These are phyloP conservation scores for Lynx canadensis DNA, from an alignment of 2,113 vertebrate genomes.

Conservation along the genomic window DNA sequence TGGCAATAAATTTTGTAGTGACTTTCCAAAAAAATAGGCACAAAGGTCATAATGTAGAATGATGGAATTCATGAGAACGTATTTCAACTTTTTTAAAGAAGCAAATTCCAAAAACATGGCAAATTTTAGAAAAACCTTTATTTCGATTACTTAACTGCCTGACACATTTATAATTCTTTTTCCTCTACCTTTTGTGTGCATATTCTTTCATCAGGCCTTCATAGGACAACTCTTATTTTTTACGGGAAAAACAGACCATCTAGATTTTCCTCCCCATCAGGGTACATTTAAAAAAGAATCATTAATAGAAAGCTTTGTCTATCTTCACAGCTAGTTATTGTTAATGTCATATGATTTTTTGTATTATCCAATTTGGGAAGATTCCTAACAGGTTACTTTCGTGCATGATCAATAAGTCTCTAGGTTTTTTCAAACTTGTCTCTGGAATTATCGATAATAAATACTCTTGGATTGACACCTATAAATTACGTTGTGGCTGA, in stretches of 20 bases:
- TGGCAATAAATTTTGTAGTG: background rate
- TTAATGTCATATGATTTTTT: background rate
- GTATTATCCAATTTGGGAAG: background rate
- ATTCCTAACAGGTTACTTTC: background rate
- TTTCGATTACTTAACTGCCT: background rate
- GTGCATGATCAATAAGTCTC: background rate
- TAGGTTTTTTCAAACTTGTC: background rate
- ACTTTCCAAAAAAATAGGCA: background rate
- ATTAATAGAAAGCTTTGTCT: background rate
- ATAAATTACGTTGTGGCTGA: background rate
- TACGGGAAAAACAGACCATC: background rate
- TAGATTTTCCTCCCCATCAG: background rate
- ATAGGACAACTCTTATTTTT: background rate
- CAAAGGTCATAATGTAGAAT: background rate
- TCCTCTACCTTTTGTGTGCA: background rate
- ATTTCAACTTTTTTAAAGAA: background rate
- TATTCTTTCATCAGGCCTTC: background rate
- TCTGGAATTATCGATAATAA: background rate
- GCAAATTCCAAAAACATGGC: background rate
- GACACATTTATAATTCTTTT: background rate
- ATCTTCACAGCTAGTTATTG: background rate
- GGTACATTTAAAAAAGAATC: background rate
- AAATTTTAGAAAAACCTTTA: background rate
- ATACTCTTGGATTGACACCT: background rate
- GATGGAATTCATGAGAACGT: background rate